Percentiles rank a stretch among this genome's conserved stretches.
Evolutionary conservation across 2,113 vertebrate species (phyloP).

Genomic region (Pyrgilauda ruficollis): DNA sequence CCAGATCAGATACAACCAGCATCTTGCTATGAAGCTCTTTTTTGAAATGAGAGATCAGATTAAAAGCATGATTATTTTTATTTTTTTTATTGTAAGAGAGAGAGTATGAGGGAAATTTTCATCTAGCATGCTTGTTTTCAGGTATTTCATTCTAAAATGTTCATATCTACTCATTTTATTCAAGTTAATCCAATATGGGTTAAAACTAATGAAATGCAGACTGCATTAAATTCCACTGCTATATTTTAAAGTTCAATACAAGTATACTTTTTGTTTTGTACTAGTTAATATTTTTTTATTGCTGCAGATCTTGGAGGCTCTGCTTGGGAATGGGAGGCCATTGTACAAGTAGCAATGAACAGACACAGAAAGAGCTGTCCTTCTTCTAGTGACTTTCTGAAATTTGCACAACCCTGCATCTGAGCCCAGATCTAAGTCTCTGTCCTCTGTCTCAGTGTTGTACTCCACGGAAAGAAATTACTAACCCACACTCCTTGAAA

Average conservation of each 20-base stretch:
- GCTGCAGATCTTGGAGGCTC: neutral
- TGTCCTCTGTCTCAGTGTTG: neutral
- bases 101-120: neutral
- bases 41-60: neutral
- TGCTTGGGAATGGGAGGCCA: neutral
- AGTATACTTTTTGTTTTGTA: neutral
- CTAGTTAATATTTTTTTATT: neutral
- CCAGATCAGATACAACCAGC: neutral
- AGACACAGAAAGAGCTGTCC: neutral
- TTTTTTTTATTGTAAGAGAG: neutral
- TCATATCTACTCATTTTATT: neutral
- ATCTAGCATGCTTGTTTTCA: neutral
- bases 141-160: neutral
- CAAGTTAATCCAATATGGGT: neutral
- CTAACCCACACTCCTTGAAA: neutral
- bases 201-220: constrained; percentile 24
- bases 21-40: neutral
- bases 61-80: neutral
- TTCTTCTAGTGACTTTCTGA: neutral
- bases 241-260: neutral
- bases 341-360: neutral
- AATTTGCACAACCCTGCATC: neutral
- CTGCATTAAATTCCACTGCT: neutral
- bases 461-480: neutral
- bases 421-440: neutral